Evolutionary conservation across 2,797 vertebrate species (phyloP), one percentile per base, ranked within the genome.

Genomic region (Tangara arthus): DNA sequence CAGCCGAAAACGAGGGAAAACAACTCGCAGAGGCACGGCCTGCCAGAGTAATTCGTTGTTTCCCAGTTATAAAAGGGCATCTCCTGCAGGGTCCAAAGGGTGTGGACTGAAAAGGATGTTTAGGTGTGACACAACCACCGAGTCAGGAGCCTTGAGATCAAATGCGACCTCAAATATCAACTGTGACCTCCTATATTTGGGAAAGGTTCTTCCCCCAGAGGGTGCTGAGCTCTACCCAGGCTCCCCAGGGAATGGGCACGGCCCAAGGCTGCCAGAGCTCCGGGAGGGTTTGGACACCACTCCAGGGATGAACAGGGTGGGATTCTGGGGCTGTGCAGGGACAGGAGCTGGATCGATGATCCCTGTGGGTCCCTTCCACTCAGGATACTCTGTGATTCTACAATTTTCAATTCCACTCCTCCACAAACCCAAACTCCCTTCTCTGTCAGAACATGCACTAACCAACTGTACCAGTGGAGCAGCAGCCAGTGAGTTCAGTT

Each of bases 241-340:
- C 44, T 66, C 68, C 55, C 28, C 32, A 18, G 42, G 42, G 49
- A 50, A 19, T 21, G 44, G 52, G 5, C 39, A 26, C 4, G 0
- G 57, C 37, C 28, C 2, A 6, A 27, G 11, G 23, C 41, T 64
- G 23, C 2, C 57, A 17, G 44, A 65, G 39, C 46, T 71, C 44
- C 41, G 4, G 37, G 21, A 41, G 50, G 1, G 0, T 2, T 57
- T 32, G 49, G 35, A 18, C 49, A 61, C 0, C 0, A 0, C 16
- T 49, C 12, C 27, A 61, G 49, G 41, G 42, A 41, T 35, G 30
- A 1, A 0, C 49, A 23, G 26, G 56, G 1, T 52, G 39, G 39
- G 34, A 34, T 35, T 47, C 3, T 32, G 24, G 57, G 34, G 12
- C 49, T 82, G 35, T 12, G 77, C 37, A 46, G n/a, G 10, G 24